Evolutionary conservation across 2,888 invertebrate species (phyloP).

Genomic region (Endotricha flammealis): DNA sequence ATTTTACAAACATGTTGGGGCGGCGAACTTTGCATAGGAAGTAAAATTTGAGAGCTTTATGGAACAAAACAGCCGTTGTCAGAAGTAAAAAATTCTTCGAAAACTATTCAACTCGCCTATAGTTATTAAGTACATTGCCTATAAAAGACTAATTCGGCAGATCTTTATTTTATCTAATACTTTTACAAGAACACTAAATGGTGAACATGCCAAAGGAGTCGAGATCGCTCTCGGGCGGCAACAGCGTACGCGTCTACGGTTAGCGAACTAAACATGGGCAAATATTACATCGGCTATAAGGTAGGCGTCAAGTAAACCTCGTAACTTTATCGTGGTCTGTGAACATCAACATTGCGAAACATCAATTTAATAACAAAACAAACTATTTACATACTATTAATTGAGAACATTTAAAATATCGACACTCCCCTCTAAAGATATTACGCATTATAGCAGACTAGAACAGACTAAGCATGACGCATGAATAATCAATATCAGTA

Average conservation of each 20-base stretch:
- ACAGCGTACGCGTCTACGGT: conserved; percentile 16
- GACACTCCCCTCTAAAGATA: conserved; percentile 30
- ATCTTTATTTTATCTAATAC: conserved; percentile 50
- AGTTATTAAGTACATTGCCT: conserved; percentile 43
- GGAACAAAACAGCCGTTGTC: conserved; percentile 50
- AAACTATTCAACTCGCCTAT: conserved; percentile 51
- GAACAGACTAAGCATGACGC: neutral
- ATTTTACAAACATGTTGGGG: conserved; percentile 48
- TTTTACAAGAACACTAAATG: conserved; percentile 67
- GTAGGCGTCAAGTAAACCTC: conserved; percentile 27
- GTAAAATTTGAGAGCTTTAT: conserved; percentile 38
- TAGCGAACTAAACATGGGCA: conserved; percentile 24
- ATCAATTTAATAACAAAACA: conserved; percentile 69
- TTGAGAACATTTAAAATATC: conserved; percentile 58
- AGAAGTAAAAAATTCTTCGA: conserved; percentile 55
- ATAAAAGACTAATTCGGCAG: conserved; percentile 73
- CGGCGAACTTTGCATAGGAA: conserved; percentile 33
- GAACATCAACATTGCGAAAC: conserved; percentile 71
- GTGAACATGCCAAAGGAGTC: conserved; percentile 42
- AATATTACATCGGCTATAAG: conserved; percentile 21
- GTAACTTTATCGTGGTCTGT: conserved; percentile 44
- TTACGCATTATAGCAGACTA: conserved; percentile 1
- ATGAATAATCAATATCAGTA: neutral
- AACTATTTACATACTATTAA: conserved; percentile 58
- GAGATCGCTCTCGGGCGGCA: conserved; percentile 10